Conservation (phyloP, 2,888 invertebrate genomes). For the Molorchus minor region DNA sequence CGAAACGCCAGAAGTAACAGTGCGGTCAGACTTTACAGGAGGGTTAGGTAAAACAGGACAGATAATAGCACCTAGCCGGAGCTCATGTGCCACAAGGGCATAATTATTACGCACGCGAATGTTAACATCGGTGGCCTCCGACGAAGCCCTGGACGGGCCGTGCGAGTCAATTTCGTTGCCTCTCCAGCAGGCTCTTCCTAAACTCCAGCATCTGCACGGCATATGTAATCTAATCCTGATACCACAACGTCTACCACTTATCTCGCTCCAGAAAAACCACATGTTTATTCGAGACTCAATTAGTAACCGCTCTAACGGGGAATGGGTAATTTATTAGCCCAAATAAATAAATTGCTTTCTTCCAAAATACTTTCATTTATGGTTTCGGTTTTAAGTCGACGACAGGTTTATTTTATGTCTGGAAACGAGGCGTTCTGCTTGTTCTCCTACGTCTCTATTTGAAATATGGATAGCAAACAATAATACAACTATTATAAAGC, state of each 20-base stretch:
- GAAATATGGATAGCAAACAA: no score
- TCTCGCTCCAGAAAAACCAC: constrained; percentile 51
- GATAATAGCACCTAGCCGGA: constrained; percentile 40
- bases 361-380: constrained; percentile 39
- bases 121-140: constrained; percentile 35
- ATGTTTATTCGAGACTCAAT: constrained; percentile 51
- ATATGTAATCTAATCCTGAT: constrained; percentile 47
- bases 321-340: constrained; percentile 46
- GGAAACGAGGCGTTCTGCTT: not conserved
- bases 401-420: constrained; percentile 43
- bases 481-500: no score
- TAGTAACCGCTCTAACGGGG: constrained; percentile 45
- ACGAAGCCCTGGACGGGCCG: constrained; percentile 40
- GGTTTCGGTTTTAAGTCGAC: constrained; percentile 36
- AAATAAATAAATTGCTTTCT: constrained; percentile 46
- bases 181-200: constrained; percentile 6
- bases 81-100: constrained; percentile 48
- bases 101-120: constrained; percentile 50
- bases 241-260: constrained; percentile 46
- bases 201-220: constrained; percentile 48
- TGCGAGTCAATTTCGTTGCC: constrained; percentile 9
- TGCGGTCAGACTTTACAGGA: constrained; percentile 35
- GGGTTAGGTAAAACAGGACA: constrained; percentile 35
- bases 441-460: not conserved
- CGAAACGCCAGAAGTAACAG: constrained; percentile 14